Evolutionary conservation across 2,113 vertebrate species (phyloP).

Genomic region (Platichthys flesus): DNA sequence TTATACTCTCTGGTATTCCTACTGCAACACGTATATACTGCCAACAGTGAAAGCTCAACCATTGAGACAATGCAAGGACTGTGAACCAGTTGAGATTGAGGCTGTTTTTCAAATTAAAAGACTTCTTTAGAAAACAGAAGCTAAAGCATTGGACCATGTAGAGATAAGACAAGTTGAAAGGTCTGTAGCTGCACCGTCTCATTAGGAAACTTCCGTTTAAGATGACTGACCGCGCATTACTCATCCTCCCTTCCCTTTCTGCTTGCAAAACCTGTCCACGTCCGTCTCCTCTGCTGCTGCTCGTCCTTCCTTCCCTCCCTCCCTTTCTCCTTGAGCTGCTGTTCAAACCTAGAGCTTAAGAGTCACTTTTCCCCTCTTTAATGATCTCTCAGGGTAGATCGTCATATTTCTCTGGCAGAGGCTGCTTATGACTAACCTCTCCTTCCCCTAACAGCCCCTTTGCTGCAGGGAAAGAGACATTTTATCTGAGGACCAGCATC

Average conservation of each 20-base stretch:
- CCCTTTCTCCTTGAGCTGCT: constrained; percentile 4
- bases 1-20: background rate
- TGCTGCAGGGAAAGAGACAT: constrained; percentile 11
- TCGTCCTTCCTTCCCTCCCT: background rate
- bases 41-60: background rate
- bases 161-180: constrained; percentile 4
- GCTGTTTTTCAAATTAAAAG: no score
- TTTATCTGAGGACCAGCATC: constrained; percentile 32
- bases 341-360: constrained; percentile 32
- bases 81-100: background rate
- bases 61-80: background rate
- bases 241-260: constrained; percentile 6
- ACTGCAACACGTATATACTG: background rate
- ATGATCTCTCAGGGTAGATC: constrained; percentile 18
- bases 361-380: constrained; percentile 36
- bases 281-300: no score
- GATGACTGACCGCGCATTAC: constrained; percentile 19
- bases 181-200: background rate
- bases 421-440: constrained; percentile 17
- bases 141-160: constrained; percentile 1
- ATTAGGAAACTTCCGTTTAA: background rate
- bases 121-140: background rate
- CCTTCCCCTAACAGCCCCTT: constrained; percentile 17
- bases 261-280: background rate
- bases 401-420: constrained; percentile 22